phyloP scores from a whole-genome alignment of 2,797 vertebrate species.

The Hirundo rustica region DNA sequence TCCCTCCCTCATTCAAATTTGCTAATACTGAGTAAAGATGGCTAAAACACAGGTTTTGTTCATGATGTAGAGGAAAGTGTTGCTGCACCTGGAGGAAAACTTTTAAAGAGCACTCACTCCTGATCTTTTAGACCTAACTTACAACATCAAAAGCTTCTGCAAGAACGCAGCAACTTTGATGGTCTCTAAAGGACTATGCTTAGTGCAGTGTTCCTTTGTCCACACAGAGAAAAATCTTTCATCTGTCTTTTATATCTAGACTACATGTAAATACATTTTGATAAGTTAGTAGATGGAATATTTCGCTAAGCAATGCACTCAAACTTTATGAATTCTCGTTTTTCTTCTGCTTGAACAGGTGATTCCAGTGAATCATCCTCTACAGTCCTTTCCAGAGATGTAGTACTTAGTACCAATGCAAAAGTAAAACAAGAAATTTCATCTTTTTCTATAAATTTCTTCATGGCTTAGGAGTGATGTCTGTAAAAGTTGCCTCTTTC shows the following conservation, averaged over 20 bases:
- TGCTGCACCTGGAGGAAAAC: background rate
- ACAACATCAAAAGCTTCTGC: background rate
- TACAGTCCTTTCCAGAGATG: background rate
- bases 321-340: background rate
- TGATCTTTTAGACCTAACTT: background rate
- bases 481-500: background rate
- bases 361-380: background rate
- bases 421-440: background rate
- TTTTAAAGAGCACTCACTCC: background rate
- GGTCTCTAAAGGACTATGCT: background rate
- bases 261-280: background rate
- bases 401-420: background rate
- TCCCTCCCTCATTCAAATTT: background rate
- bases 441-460: background rate
- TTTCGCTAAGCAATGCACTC: background rate
- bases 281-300: background rate
- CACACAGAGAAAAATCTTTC: background rate
- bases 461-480: rapidly evolving
- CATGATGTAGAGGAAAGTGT: background rate
- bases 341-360: background rate
- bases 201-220: rapidly evolving
- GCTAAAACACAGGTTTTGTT: background rate
- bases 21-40: background rate
- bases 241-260: background rate
- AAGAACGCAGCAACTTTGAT: background rate